Evolutionary conservation across 1,140 invertebrate genomes (phyloP).

Genomic region (Parasteatoda tepidariorum): DNA sequence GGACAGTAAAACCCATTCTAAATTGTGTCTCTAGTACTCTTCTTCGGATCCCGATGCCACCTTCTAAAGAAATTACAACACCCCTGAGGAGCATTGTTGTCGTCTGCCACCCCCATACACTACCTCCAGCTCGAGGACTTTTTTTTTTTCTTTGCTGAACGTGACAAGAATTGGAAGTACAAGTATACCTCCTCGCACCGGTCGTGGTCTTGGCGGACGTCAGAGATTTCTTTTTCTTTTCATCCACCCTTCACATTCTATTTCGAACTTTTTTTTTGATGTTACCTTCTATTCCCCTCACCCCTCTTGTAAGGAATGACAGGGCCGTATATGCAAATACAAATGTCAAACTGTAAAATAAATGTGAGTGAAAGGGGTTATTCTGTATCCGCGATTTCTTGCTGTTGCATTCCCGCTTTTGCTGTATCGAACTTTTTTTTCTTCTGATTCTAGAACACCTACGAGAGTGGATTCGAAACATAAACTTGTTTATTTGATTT

Average conservation of each 20-base stretch:
- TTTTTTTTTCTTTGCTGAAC: neutral
- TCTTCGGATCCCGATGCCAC: too few relatives aligned
- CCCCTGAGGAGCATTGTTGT: neutral
- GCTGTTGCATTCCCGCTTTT: neutral
- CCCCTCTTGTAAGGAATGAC: neutral
- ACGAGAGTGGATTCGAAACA: neutral
- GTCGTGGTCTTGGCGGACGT: too few relatives aligned
- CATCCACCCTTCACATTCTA: too few relatives aligned
- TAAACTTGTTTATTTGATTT: neutral
- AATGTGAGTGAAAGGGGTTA: neutral
- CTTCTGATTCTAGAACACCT: neutral
- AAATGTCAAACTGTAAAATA: neutral
- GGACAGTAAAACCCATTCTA: neutral
- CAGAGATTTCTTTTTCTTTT: neutral
- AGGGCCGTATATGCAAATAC: neutral
- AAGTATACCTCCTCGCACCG: too few relatives aligned
- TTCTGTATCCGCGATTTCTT: neutral
- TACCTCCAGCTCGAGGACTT: neutral
- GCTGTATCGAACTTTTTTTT: neutral
- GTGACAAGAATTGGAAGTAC: neutral
- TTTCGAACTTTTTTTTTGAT: neutral
- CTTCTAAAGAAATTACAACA: neutral
- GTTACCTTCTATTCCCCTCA: too few relatives aligned
- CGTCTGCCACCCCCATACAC: neutral
- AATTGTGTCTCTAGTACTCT: neutral